A percentile compares a stretch with the other conserved stretches of the same genome.
Conservation (phyloP, 2,797 vertebrate genomes). For the Bovichtus diacanthus region DNA sequence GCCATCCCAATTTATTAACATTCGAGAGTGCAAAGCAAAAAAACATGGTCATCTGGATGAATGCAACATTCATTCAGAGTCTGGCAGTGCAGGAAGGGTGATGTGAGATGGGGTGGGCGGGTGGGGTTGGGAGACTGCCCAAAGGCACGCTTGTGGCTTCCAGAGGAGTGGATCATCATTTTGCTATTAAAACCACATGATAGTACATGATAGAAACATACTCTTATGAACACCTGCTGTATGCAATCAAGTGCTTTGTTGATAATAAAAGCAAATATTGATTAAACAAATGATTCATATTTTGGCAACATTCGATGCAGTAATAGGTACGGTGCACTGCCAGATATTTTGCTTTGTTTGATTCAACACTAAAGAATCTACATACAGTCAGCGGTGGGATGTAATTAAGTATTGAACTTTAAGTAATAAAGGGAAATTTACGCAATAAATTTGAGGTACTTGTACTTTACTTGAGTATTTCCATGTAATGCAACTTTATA, state of each 20-base stretch:
- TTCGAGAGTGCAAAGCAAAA: slow-evolving; percentile 39
- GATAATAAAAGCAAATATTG: neutral
- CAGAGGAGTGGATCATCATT: slow-evolving; percentile 15
- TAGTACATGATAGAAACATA: slow-evolving; percentile 2
- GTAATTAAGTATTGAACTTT: neutral
- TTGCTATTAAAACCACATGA: slow-evolving; percentile 12
- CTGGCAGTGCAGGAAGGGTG: slow-evolving; percentile 36
- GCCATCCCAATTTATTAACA: slow-evolving; percentile 67
- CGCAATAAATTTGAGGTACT: too few species aligned
- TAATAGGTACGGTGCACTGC: neutral
- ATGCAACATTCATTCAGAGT: slow-evolving; percentile 61
- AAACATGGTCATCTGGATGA: slow-evolving; percentile 57
- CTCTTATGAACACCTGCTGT: neutral
- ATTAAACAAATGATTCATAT: neutral
- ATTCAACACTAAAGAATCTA: slow-evolving; percentile 17
- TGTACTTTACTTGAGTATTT: too few species aligned
- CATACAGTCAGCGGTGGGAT: neutral
- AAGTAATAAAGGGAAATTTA: too few species aligned
- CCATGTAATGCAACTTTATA: too few species aligned
- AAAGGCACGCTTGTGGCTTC: slow-evolving; percentile 32
- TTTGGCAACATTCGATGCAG: slow-evolving; percentile 5
- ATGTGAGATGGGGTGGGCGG: slow-evolving; percentile 8
- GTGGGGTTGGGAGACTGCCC: slow-evolving; percentile 45
- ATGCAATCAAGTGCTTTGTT: neutral
- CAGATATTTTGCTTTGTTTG: slow-evolving; percentile 15